Base-by-base conservation (phyloP, 1,140 invertebrate genomes). In the Drosophila sp. region DNA sequence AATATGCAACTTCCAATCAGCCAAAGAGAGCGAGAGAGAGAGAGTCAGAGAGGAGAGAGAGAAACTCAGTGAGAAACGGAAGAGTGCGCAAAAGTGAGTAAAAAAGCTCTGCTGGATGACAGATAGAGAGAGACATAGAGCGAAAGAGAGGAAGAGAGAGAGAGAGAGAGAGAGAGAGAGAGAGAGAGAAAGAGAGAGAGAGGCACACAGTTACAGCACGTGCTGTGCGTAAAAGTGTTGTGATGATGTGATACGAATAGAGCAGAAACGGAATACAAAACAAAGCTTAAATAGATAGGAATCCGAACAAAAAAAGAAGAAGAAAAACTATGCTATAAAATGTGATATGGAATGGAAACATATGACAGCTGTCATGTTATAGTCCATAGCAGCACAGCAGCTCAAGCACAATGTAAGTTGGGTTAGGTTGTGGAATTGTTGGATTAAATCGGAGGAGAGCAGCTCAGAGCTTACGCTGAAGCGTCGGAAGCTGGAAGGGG, bases 291-390 rank as follows among this genome's bases (percentile, higher is more conserved):
- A 59, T 40, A 41, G 34, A 58, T 58, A 6, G 64, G 50, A 73
- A 58, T 64, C 13, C 29, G n/a, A 25, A 13, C 13, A 50, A 3
- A 48, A 40, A 67, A 59, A 38, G 65, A n/a, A n/a, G n/a, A n/a
- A n/a, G 4, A 67, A 54, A 59, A 69, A 77, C 54, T 62, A 36
- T 75, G 73, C 56, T 71, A 45, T 57, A 65, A 75, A 86, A 80
- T 86, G 65, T 62, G 62, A 74, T 48, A 57, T 41, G 73, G 64
- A 77, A 84, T 77, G 65, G 73, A 65, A 84, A 81, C 81, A 86
- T 87, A 86, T 86, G 81, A 86, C 81, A 86, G 81, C 81, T 86
- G 81, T 86, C 81, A 87, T 86, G 81, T 84, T 86, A 72, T 36
- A 83, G 80, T 76, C 80, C 46, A 62, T 76, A 72, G 80, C 78